Evolutionary conservation across 2,113 vertebrate genomes (phyloP).

Genomic region (Nettapus auritus): DNA sequence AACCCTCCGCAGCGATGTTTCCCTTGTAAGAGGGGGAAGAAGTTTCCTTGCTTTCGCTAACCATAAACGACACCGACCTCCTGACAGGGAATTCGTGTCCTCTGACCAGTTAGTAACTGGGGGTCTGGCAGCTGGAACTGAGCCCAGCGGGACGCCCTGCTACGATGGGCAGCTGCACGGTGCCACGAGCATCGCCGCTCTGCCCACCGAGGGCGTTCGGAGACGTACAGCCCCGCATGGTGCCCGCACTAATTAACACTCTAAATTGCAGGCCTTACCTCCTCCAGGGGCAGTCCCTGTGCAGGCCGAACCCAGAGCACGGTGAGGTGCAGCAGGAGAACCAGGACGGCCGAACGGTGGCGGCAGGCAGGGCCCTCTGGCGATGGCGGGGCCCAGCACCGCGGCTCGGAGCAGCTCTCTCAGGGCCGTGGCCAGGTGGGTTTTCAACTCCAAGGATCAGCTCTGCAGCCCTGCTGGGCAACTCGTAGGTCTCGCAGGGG

Average conservation of each 20-base stretch:
- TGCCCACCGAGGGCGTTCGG: neutral
- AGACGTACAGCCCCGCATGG: neutral
- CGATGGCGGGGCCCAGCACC: no score
- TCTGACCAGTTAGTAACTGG: neutral
- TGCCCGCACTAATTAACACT: neutral
- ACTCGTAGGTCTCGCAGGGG: neutral
- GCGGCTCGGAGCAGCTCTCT: neutral
- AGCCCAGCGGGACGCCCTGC: neutral
- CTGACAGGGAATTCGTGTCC: neutral
- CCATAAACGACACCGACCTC: conserved; percentile 26
- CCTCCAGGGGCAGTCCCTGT: neutral
- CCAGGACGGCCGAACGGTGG: neutral
- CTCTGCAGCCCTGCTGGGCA: neutral
- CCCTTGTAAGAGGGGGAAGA: conserved; percentile 9
- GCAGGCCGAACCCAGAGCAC: neutral
- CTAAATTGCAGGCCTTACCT: neutral
- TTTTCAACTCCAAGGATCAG: neutral
- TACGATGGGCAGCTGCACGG: neutral
- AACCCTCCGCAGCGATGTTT: conserved; percentile 8
- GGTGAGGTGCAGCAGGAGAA: neutral
- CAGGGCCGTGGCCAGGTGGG: neutral
- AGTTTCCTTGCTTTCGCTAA: conserved; percentile 16
- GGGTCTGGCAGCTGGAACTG: neutral
- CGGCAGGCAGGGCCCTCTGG: neutral
- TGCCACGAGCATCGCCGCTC: neutral